Evolutionary conservation across 2,888 invertebrate genomes (phyloP).

Genomic region (Cheilosia grossa): DNA sequence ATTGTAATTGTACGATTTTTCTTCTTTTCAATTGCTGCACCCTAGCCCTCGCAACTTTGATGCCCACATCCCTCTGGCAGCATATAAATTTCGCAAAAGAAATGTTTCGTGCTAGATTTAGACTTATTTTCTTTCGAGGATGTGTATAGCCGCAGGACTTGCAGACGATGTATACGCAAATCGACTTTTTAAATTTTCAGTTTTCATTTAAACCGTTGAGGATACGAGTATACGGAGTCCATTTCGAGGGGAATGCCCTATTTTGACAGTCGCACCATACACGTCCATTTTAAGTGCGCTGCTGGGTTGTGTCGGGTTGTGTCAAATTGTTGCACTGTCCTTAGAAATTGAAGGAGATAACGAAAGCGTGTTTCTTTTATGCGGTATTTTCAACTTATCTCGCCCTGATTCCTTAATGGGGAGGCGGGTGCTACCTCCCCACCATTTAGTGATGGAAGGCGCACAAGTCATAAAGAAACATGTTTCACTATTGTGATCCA

Average conservation of each 20-base stretch:
- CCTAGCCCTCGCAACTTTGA: background rate
- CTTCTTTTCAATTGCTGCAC: no score
- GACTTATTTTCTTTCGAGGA: conserved; percentile 38
- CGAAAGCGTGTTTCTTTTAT: conserved; percentile 29
- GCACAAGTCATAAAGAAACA: conserved; percentile 16
- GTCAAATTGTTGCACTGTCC: background rate
- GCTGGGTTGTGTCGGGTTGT: background rate
- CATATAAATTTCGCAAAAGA: conserved; percentile 14
- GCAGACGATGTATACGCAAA: conserved; percentile 50
- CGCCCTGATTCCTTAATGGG: background rate
- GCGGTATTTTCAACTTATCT: background rate
- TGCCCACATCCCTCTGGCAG: conserved; percentile 34
- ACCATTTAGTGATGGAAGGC: conserved; percentile 8
- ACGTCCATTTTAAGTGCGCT: conserved; percentile 4
- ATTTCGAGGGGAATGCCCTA: conserved; percentile 53
- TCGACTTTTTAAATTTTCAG: conserved; percentile 4
- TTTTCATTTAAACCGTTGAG: background rate
- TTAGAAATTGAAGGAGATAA: background rate
- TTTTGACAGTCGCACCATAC: conserved; percentile 14
- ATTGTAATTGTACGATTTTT: conserved; percentile 16
- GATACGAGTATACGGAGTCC: background rate
- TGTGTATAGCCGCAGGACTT: conserved; percentile 34
- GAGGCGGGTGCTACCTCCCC: background rate
- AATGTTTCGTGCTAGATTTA: background rate
- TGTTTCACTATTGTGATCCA: conserved; percentile 39